phyloP scores from a whole-genome alignment of 2,888 invertebrate genomes.

The Xestia ashworthii region DNA sequence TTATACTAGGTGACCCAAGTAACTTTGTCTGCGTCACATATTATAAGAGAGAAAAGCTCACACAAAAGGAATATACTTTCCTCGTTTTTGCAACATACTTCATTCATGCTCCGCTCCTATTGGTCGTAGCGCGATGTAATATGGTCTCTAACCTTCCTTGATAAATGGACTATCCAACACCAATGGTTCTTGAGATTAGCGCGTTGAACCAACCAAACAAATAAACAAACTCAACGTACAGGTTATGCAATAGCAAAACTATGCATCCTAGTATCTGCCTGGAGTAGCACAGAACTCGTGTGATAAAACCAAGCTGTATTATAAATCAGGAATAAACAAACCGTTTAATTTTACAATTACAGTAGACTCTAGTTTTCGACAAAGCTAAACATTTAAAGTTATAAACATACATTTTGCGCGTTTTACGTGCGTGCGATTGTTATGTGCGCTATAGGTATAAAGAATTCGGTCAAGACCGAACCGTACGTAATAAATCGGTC shows the following conservation, averaged over 20 bases:
- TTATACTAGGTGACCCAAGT: too few species aligned
- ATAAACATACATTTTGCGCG: slow-evolving; percentile 35
- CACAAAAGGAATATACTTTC: too few species aligned
- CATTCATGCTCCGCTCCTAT: too few species aligned
- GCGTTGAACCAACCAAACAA: too few species aligned
- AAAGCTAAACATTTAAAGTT: slow-evolving; percentile 15
- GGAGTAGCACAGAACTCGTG: not conserved
- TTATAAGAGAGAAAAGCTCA: too few species aligned
- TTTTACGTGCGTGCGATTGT: slow-evolving; percentile 46
- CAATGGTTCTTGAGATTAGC: too few species aligned
- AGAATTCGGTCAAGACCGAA: slow-evolving; percentile 42
- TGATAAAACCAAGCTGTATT: not conserved
- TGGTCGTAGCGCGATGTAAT: too few species aligned
- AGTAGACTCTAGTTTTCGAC: slow-evolving; percentile 5
- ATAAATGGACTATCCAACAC: too few species aligned
- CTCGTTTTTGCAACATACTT: too few species aligned
- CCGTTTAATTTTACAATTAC: slow-evolving; percentile 35
- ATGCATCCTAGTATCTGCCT: not conserved
- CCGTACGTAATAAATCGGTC: not conserved
- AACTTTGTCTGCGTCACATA: too few species aligned
- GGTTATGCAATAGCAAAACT: not conserved
- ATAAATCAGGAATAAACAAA: slow-evolving; percentile 18
- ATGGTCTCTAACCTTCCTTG: too few species aligned
- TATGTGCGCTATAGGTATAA: slow-evolving; percentile 29
- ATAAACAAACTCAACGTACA: too few species aligned